phyloP scores from a whole-genome alignment of 2,888 invertebrate species.

The Drosophila longiperda region DNA sequence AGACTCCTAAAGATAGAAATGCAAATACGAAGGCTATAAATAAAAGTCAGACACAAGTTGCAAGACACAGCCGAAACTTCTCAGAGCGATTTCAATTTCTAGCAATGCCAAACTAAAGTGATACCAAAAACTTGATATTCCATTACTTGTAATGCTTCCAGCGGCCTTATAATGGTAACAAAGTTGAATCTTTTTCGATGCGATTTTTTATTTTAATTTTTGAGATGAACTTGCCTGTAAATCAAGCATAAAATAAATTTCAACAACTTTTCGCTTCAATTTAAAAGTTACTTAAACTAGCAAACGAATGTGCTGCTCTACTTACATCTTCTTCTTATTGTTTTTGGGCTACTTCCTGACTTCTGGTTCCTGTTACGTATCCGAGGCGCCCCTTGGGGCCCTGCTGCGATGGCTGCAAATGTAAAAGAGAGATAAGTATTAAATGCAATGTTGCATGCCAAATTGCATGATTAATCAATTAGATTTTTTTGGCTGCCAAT shows the following conservation, averaged over 20 bases:
- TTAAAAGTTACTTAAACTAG: background rate
- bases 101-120: conserved; percentile 15
- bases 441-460: conserved; percentile 52
- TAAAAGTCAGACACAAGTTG: conserved; percentile 47
- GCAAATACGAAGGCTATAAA: conserved; percentile 67
- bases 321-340: conserved; percentile 56
- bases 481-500: conserved; percentile 60
- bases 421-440: conserved; percentile 22
- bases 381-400: conserved; percentile 82
- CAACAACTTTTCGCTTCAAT: background rate
- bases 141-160: background rate
- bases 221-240: background rate
- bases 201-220: background rate
- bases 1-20: conserved; percentile 63
- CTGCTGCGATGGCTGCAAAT: conserved; percentile 63
- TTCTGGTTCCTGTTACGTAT: conserved; percentile 59
- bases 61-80: conserved; percentile 58
- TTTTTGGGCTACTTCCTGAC: conserved; percentile 34
- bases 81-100: conserved; percentile 9
- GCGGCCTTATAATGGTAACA: conserved; percentile 3
- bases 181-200: background rate
- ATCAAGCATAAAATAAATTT: background rate
- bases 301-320: conserved; percentile 19
- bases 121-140: conserved; percentile 23
- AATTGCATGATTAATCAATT: conserved; percentile 76